Evolutionary conservation across 2,113 vertebrate species (phyloP), one percentile per base, ranked within the genome.

Genomic region (Percopsis transmontana): DNA sequence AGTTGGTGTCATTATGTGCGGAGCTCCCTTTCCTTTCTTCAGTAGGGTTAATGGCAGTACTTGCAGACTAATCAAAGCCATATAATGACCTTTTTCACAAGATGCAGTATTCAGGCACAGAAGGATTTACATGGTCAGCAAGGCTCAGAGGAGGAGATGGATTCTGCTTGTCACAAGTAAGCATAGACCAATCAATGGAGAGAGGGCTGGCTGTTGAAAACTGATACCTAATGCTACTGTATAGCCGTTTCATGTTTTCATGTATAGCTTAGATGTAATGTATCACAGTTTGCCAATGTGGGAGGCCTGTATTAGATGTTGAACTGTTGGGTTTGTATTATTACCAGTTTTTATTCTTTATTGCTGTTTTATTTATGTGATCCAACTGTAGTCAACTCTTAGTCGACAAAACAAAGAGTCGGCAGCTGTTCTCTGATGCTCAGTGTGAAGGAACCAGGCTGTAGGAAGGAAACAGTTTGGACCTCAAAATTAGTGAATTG

Each of bases 71-170:
- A 69, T 51, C 13, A 51, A 33, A 27, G 55, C 23, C 16, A 9
- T 40, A 39, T 38, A 58, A 57, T 75, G 15, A 27, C 3, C 18
- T 70, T 70, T 12, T 71, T 70, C 5, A 70, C 8, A 18, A 9
- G 33, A 24, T 15, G 44, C 27, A 41, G 13, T 60, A 72, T 23
- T 16, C 6, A 3, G 21, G 14, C 40, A 59, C 40, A 59, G 27
- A n/a, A 59, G 18, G 18, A 19, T 59, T 44, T 15, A 21, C 19
- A 14, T 44, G 40, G 56, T 19, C 27, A 18, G 18, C 20, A 11
- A 42, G 15, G 18, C 40, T 12, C 57, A 12, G 18, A 2, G n/a
- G 52, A 24, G 23, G 38, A 18, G 33, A 15, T 57, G 12, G 52
- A 14, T 55, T 15, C 5, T 16, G 21, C 52, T 21, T 15, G 21